Evolutionary conservation across 2,113 vertebrate genomes (phyloP).

Genomic region (Poeciliopsis prolifica): DNA sequence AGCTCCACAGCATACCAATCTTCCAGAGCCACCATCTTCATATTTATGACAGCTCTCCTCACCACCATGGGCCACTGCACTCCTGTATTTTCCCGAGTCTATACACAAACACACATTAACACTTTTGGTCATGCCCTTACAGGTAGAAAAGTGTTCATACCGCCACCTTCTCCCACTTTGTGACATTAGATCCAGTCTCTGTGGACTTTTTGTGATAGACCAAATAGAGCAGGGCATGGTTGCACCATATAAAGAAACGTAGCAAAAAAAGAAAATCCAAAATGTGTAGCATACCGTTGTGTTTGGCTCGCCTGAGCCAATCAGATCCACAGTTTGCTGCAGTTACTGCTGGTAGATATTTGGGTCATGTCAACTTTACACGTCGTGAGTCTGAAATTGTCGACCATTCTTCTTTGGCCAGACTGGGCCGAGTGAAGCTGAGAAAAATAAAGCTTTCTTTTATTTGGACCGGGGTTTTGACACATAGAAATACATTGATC

Average conservation of each 20-base stretch:
- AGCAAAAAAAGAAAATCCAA: not conserved
- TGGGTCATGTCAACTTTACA: too few species aligned
- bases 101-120: slow-evolving; percentile 8
- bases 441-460: too few species aligned
- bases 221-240: not conserved
- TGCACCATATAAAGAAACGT: not conserved
- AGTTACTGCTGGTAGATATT: too few species aligned
- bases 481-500: not conserved
- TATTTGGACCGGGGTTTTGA: not conserved
- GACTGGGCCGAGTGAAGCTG: too few species aligned
- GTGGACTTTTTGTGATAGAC: not conserved
- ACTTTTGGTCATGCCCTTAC: not conserved
- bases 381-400: too few species aligned
- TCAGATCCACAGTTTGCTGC: not conserved
- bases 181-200: too few species aligned
- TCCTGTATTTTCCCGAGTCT: slow-evolving; percentile 5
- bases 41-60: not conserved
- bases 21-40: slow-evolving; percentile 8
- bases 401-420: too few species aligned
- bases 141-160: not conserved
- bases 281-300: not conserved
- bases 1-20: not conserved
- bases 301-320: not conserved
- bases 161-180: not conserved
- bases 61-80: not conserved